Percentiles rank a stretch among this genome's conserved stretches.
Conservation (phyloP, 2,888 invertebrate species). For the Hypselothyrea guttata region DNA sequence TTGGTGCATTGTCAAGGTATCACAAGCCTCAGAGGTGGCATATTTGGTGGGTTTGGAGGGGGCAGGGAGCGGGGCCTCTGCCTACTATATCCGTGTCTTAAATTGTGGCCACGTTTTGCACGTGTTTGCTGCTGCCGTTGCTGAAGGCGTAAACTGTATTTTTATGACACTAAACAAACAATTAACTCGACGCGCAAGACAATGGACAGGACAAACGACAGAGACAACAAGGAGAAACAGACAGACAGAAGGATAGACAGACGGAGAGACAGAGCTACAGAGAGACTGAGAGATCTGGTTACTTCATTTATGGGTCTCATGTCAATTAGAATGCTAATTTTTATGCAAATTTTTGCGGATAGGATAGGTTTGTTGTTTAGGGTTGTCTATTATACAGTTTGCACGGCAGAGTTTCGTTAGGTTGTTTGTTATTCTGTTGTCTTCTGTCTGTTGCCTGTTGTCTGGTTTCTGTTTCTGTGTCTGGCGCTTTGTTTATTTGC, state of each 20-base stretch:
- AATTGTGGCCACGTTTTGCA: constrained; percentile 57
- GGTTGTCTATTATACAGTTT: not conserved
- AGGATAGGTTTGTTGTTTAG: constrained; percentile 30
- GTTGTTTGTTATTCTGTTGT: too few species aligned
- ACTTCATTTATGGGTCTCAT: constrained; percentile 64
- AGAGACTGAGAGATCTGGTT: constrained; percentile 22
- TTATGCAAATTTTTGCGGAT: constrained; percentile 69
- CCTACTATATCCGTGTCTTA: constrained; percentile 29
- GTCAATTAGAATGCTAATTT: constrained; percentile 78
- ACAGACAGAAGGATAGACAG: not conserved
- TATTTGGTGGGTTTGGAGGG: not conserved
- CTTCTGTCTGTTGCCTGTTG: too few species aligned
- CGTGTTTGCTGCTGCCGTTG: constrained; percentile 68
- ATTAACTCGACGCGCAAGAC: constrained; percentile 64
- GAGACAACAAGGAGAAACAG: constrained; percentile 1
- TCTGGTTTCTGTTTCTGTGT: constrained; percentile 30
- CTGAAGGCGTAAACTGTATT: constrained; percentile 72
- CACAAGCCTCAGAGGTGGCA: not conserved
- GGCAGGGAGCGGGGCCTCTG: constrained; percentile 1
- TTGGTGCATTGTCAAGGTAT: not conserved
- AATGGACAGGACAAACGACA: too few species aligned
- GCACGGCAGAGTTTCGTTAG: not conserved
- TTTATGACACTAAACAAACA: constrained; percentile 74
- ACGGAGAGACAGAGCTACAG: not conserved
- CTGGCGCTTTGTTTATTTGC: constrained; percentile 51